A percentile compares a stretch with the other conserved stretches of the same genome.
Evolutionary conservation across 2,888 invertebrate genomes (phyloP).

Genomic region (Drosophila atripex): DNA sequence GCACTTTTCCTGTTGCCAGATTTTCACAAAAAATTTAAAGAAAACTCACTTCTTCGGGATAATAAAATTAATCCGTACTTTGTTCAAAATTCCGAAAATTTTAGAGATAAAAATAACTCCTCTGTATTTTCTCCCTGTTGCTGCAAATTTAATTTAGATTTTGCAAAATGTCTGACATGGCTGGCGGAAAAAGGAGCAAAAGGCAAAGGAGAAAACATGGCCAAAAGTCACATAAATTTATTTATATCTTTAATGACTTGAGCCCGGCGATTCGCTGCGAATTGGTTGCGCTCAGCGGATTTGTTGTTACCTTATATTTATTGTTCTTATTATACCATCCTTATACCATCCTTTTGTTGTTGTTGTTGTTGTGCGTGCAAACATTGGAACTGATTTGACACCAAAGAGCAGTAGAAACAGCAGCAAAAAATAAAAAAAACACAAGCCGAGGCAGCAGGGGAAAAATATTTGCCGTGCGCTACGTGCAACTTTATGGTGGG

Average conservation of each 20-base stretch:
- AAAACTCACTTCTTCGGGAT: conserved; percentile 45
- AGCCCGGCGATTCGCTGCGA: conserved; percentile 71
- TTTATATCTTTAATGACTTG: conserved; percentile 81
- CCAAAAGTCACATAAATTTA: conserved; percentile 80
- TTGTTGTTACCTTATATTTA: conserved; percentile 50
- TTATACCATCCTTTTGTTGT: conserved; percentile 7
- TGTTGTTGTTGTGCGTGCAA: conserved; percentile 61
- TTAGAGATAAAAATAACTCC: neutral
- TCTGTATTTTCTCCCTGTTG: neutral
- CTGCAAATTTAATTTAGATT: conserved; percentile 59
- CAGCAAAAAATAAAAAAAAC: neutral
- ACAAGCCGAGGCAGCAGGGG: conserved; percentile 22
- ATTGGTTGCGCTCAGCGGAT: conserved; percentile 55
- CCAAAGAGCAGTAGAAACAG: conserved; percentile 48
- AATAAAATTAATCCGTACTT: conserved; percentile 15
- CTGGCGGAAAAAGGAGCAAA: conserved; percentile 5
- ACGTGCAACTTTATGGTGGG: conserved; percentile 63
- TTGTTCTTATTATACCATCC: conserved; percentile 41
- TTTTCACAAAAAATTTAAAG: conserved; percentile 24
- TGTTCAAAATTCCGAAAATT: neutral
- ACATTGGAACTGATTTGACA: conserved; percentile 78
- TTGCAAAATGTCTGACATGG: conserved; percentile 1
- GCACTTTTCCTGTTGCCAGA: neutral
- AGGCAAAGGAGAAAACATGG: conserved; percentile 48
- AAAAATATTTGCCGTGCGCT: conserved; percentile 62